A percentile compares a stretch with the other conserved stretches of the same genome.
Conservation (phyloP, 2,888 invertebrate genomes). For the Aquatica leii region DNA sequence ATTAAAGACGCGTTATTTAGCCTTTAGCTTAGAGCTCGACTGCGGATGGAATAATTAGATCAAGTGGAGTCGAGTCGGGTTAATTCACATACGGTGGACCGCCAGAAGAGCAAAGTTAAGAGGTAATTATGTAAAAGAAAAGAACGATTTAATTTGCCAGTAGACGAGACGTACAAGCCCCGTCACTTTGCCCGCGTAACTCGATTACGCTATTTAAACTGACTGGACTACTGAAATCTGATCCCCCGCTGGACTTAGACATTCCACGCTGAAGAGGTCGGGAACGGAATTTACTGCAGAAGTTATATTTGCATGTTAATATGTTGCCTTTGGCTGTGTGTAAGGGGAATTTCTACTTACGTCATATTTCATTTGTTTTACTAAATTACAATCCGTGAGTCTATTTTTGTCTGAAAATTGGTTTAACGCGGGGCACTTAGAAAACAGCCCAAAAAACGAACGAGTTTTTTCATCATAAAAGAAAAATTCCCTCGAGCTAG, state of each 20-base stretch:
- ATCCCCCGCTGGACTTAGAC: constrained; percentile 35
- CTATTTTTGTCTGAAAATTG: constrained; percentile 7
- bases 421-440: background rate
- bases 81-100: constrained; percentile 55
- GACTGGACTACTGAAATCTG: constrained; percentile 38
- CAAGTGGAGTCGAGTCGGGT: constrained; percentile 56
- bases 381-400: constrained; percentile 13
- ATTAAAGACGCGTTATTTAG: constrained; percentile 60
- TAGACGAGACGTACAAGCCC: constrained; percentile 49
- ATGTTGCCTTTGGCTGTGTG: constrained; percentile 26
- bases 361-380: constrained; percentile 26
- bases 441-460: background rate
- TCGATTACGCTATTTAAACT: constrained; percentile 40
- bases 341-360: constrained; percentile 23
- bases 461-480: constrained; percentile 13
- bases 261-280: constrained; percentile 36
- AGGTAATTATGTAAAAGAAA: constrained; percentile 59
- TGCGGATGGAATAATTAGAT: constrained; percentile 60
- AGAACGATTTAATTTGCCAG: constrained; percentile 56
- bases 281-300: constrained; percentile 30
- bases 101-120: constrained; percentile 56
- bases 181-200: constrained; percentile 39
- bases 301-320: constrained; percentile 33
- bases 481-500: constrained; percentile 13
- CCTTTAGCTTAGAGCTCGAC: constrained; percentile 57